These are phyloP conservation scores for Drosophila macrospina DNA, from an alignment of 2,888 invertebrate species.

Conservation along the genomic window DNA sequence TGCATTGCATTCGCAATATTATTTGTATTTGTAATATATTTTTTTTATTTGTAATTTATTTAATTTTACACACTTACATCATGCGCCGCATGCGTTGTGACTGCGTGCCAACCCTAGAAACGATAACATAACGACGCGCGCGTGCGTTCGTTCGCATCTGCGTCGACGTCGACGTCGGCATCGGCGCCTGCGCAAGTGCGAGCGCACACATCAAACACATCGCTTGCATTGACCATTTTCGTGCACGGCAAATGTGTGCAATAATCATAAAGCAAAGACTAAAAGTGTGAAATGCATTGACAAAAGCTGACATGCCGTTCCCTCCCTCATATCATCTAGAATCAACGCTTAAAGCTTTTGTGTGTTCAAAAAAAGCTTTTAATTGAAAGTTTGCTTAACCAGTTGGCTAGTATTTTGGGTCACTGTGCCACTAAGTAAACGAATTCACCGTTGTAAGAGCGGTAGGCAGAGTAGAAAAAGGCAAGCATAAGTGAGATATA, in stretches of 20 bases:
- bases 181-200: constrained; percentile 42
- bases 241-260: constrained; percentile 29
- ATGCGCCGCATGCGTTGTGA: background rate
- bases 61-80: background rate
- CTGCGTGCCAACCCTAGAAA: constrained; percentile 19
- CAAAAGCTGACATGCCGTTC: background rate
- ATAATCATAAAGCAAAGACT: constrained; percentile 35
- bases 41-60: background rate
- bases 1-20: background rate
- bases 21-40: background rate
- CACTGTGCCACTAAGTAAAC: constrained; percentile 49
- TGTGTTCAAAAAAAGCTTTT: constrained; percentile 21
- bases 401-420: constrained; percentile 56
- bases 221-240: constrained; percentile 60
- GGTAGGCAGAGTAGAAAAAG: too few relatives aligned
- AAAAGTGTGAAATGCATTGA: constrained; percentile 30
- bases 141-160: background rate
- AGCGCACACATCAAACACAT: constrained; percentile 41
- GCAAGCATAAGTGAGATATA: background rate
- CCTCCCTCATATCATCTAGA: background rate
- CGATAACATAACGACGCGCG: constrained; percentile 6
- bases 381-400: constrained; percentile 38
- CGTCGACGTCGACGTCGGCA: constrained; percentile 25
- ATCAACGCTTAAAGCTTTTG: constrained; percentile 31
- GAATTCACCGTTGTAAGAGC: background rate